Base-by-base conservation (phyloP, 2,888 invertebrate species). In the Apodemia zela region DNA sequence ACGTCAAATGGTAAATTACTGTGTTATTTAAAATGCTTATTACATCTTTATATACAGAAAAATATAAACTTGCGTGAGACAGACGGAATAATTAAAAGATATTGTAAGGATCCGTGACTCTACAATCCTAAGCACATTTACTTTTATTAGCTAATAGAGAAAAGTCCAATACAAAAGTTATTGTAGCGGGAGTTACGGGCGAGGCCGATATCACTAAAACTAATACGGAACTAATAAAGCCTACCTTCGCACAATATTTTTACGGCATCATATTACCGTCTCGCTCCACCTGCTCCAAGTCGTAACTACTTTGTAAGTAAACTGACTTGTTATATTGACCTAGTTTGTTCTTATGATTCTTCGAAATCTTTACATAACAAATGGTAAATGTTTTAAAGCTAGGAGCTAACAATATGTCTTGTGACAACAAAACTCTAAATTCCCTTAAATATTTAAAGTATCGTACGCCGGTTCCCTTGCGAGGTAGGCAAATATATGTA, bases 191-290 rank as follows among this genome's bases (percentile, higher is more conserved):
- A 51, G 51, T 51, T 21, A 21, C 13, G 21, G 25, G 2, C 11
- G 18, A 4, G 18, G 13, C 54, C 21, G 54, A 54, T 54, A 54
- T 54, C 25, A 25, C 54, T 54, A 25, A 54, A 54, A 54, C 54
- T 54, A 54, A 54, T 54, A 54, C 54, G 54, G 54, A 54, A 54
- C 54, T 54, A 54, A 25, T 54, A 54, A 21, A 54, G 25, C 54
- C 54, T 54, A 54, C 54, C 54, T 54, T 54, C 15, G 25, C 54
- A 54, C 54, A 54, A 54, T 21, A 54, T 54, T 54, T 54, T 54
- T 54, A 54, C 13, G 10, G 54, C 21, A 6, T 21, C 51, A 18
- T 51, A 51, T 51, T 25, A 25, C 51, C 51, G 25, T 2, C 51
- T 13, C 18, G 6, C 25, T 51, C 25, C 21, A 51, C 11, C 21